phyloP scores from a whole-genome alignment of 2,888 invertebrate genomes.

The Phyto melanocephala region DNA sequence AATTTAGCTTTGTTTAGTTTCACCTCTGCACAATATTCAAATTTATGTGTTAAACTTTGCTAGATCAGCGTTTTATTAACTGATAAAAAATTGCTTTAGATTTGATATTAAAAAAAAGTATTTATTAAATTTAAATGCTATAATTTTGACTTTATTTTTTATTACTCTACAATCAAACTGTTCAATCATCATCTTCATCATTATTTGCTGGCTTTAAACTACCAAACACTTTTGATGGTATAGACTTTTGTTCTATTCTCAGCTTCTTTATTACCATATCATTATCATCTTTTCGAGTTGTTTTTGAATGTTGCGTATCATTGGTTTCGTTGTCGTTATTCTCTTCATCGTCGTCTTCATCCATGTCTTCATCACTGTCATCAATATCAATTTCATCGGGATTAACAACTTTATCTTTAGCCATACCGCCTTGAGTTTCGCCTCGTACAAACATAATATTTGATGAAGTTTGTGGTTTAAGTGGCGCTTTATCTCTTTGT shows the following conservation, averaged over 20 bases:
- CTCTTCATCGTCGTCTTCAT: conserved; percentile 83
- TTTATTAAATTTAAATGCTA: no score
- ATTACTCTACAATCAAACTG: not conserved
- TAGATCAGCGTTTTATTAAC: no score
- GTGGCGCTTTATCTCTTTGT: conserved; percentile 68
- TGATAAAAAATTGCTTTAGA: no score
- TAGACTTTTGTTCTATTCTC: conserved; percentile 89
- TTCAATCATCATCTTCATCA: conserved; percentile 71
- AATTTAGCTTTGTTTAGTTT: no score
- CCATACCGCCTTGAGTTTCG: conserved; percentile 88
- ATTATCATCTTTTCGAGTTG: conserved; percentile 80
- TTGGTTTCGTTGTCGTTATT: conserved; percentile 82
- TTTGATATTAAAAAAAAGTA: no score
- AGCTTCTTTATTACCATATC: conserved; percentile 82
- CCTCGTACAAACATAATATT: conserved; percentile 93
- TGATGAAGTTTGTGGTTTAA: conserved; percentile 72
- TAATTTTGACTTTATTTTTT: not conserved
- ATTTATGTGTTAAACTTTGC: no score
- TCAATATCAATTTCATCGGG: conserved; percentile 94
- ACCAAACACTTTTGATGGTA: conserved; percentile 96
- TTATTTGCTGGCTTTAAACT: conserved; percentile 80
- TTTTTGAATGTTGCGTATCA: conserved; percentile 81
- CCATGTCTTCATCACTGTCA: conserved; percentile 84
- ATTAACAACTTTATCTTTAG: conserved; percentile 86
- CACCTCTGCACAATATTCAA: no score